A percentile compares a stretch with the other conserved stretches of the same genome.
Evolutionary conservation across 2,888 invertebrate genomes (phyloP).

Genomic region (Auanema freiburgensis): DNA sequence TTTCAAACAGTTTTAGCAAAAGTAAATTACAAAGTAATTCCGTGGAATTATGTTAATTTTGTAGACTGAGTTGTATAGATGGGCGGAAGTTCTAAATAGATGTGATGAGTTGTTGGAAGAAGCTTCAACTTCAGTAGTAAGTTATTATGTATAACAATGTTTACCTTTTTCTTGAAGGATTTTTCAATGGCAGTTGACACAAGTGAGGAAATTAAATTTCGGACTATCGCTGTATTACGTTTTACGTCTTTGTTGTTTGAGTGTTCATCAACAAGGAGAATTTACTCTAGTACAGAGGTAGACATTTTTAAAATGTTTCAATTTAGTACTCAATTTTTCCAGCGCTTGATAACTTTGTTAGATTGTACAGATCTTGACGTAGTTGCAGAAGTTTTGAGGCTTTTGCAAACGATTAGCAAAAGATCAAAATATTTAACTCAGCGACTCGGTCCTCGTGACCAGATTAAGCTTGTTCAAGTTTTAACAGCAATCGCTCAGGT

Average conservation of each 20-base stretch:
- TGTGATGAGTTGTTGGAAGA: constrained; percentile 51
- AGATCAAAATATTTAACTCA: constrained; percentile 52
- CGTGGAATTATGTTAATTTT: not conserved
- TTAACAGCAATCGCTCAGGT: constrained; percentile 51
- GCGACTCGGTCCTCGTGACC: constrained; percentile 32
- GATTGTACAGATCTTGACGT: constrained; percentile 49
- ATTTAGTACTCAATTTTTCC: constrained; percentile 20
- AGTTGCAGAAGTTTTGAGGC: constrained; percentile 48
- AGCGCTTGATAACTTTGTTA: constrained; percentile 49
- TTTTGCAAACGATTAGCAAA: constrained; percentile 55
- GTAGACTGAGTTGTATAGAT: constrained; percentile 53
- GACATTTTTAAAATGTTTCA: constrained; percentile 6
- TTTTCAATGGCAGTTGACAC: constrained; percentile 13
- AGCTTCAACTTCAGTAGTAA: constrained; percentile 27
- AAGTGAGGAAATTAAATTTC: constrained; percentile 15
- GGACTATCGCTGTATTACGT: constrained; percentile 35
- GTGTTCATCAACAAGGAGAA: constrained; percentile 54
- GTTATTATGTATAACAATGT: not conserved
- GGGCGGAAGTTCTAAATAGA: constrained; percentile 53
- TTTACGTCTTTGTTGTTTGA: constrained; percentile 59
- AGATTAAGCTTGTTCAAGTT: constrained; percentile 38
- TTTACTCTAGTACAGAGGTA: constrained; percentile 54
- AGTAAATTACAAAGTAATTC: constrained; percentile 1
- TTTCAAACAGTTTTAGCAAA: constrained; percentile 38
- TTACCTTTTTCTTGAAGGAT: not conserved